Conservation (phyloP, 92 coral and sea anemone species). For the Parazoanthus atlanticus region DNA sequence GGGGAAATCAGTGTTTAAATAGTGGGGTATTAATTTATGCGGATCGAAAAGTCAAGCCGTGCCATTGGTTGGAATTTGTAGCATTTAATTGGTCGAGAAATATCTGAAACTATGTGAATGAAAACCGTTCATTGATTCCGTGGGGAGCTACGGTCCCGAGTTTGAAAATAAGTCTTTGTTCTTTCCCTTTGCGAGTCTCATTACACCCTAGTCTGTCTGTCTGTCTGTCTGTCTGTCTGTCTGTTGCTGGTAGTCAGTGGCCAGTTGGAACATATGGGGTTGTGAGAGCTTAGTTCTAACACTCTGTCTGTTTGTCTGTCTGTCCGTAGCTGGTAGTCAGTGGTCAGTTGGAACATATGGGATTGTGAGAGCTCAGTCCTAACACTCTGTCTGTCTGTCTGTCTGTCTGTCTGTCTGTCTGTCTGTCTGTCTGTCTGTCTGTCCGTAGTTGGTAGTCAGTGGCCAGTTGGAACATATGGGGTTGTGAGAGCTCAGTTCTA, state of each 20-base stretch:
- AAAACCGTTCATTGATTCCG: too few relatives aligned
- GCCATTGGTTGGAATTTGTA: too few relatives aligned
- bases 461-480: conserved; percentile 66
- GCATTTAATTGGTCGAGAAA: too few relatives aligned
- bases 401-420: too few relatives aligned
- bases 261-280: conserved; percentile 58
- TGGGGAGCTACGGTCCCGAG: too few relatives aligned
- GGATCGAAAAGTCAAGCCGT: too few relatives aligned
- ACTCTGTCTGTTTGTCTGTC: conserved; percentile 18
- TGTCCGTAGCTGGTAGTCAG: conserved; percentile 36
- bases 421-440: neutral
- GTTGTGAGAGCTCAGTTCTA: conserved; percentile 50
- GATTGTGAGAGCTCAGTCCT: conserved; percentile 45
- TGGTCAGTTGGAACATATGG: conserved; percentile 64
- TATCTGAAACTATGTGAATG: too few relatives aligned
- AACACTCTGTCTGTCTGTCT: conserved; percentile 38
- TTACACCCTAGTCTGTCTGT: neutral
- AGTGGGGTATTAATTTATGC: too few relatives aligned
- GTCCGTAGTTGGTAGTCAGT: conserved; percentile 45
- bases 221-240: neutral
- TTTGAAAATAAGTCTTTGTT: too few relatives aligned
- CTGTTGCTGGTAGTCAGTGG: conserved; percentile 49
- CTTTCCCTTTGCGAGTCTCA: too few relatives aligned
- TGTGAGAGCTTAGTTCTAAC: conserved; percentile 50
- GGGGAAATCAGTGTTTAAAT: too few relatives aligned